Evolutionary conservation across 23 tunicate genomes (phyloP).

Genomic region (Halocynthia roretzi): DNA sequence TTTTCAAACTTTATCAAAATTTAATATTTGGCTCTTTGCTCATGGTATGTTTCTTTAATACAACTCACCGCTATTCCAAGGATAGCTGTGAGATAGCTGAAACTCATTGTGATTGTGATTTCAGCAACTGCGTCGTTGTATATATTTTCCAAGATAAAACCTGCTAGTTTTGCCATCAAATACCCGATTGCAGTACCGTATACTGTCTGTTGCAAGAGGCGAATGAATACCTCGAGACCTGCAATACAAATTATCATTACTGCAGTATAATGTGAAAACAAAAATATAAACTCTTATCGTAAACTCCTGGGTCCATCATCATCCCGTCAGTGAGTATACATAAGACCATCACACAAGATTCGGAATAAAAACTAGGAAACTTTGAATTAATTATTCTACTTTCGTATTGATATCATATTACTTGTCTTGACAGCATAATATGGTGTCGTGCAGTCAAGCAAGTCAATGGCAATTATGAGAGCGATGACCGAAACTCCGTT

Average conservation of each 20-base stretch:
- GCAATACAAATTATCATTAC: neutral
- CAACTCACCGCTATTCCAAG: constrained; percentile 62
- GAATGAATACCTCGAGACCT: constrained; percentile 22
- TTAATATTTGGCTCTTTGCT: no score
- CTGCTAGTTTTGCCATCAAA: constrained; percentile 38
- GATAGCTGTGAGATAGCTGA: constrained; percentile 56
- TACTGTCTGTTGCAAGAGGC: constrained; percentile 43
- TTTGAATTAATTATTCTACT: no score
- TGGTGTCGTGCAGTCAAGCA: constrained; percentile 64
- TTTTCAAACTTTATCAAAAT: no score
- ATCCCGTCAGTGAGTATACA: no score
- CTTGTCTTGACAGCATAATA: constrained; percentile 49
- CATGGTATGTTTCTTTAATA: neutral
- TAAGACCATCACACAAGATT: no score
- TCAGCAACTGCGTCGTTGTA: constrained; percentile 90
- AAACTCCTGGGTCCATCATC: no score
- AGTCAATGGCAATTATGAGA: constrained; percentile 55
- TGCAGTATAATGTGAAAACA: no score
- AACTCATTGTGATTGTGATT: constrained; percentile 75
- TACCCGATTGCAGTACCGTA: constrained; percentile 71
- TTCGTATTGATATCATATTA: neutral
- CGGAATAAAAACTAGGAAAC: no score
- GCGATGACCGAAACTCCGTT: constrained; percentile 78
- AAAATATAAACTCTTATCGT: no score
- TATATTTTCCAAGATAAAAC: constrained; percentile 59